phyloP scores from a whole-genome alignment of 2,113 vertebrate genomes.

The Elephas maximus region DNA sequence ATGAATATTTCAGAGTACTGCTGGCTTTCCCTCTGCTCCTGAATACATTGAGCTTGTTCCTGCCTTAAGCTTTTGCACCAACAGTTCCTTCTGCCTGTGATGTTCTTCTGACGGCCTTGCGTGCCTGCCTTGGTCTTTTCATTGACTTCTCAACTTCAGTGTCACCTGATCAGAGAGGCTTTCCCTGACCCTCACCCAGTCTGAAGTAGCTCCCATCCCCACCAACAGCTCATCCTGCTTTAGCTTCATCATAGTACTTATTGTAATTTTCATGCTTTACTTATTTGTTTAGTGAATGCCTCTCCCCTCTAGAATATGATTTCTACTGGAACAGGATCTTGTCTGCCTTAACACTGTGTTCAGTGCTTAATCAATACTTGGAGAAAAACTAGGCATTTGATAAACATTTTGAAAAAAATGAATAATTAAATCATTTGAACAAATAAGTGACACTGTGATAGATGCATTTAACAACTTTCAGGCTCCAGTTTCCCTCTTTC shows the following conservation, averaged over 20 bases:
- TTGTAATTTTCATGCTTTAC: not conserved
- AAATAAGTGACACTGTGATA: constrained; percentile 90
- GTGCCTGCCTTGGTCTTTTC: not conserved
- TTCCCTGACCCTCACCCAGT: not conserved
- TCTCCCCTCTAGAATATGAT: constrained; percentile 8
- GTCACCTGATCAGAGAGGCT: not conserved
- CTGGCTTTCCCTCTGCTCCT: not conserved
- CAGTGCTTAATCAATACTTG: constrained; percentile 47
- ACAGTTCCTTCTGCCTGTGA: not conserved
- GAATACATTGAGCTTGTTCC: not conserved
- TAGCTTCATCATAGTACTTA: not conserved
- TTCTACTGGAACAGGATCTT: constrained; percentile 46
- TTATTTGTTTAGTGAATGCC: constrained; percentile 24
- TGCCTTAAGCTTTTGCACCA: not conserved
- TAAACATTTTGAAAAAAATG: constrained; percentile 45
- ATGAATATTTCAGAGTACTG: not conserved
- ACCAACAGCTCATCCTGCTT: not conserved
- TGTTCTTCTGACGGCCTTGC: not conserved
- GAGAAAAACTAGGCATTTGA: constrained; percentile 20
- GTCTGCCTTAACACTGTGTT: constrained; percentile 63
- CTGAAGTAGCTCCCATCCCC: not conserved
- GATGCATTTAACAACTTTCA: constrained; percentile 72
- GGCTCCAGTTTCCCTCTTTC: constrained; percentile 78
- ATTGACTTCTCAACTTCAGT: not conserved
- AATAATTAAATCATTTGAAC: constrained; percentile 76